These are phyloP conservation scores for Thamnophis elegans DNA, from an alignment of 2,797 vertebrate species.

Conservation along the genomic window DNA sequence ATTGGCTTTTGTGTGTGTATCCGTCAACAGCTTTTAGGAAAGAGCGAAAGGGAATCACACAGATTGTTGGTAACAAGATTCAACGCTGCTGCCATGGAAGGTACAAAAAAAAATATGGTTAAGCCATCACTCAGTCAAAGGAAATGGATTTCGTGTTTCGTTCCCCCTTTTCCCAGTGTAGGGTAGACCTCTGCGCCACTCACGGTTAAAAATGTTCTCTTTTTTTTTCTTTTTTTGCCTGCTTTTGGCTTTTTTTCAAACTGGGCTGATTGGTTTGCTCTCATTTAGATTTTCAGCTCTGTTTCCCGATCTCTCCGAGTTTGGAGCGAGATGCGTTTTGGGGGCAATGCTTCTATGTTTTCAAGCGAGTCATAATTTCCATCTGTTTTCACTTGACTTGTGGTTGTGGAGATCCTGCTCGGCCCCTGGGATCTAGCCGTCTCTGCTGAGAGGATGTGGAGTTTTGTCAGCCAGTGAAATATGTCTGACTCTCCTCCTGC, in stretches of 20 bases:
- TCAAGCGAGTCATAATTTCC: slow-evolving; percentile 69
- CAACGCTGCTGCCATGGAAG: background rate
- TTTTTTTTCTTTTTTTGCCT: slow-evolving; percentile 1
- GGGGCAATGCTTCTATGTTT: slow-evolving; percentile 63
- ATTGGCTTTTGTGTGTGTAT: slow-evolving; percentile 27
- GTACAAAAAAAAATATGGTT: background rate
- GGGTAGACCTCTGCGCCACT: background rate
- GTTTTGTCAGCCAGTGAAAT: slow-evolving; percentile 80
- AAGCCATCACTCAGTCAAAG: slow-evolving; percentile 11
- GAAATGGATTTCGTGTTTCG: slow-evolving; percentile 13
- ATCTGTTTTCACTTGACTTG: slow-evolving; percentile 81
- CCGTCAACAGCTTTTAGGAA: slow-evolving; percentile 40
- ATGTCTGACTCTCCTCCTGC: slow-evolving; percentile 68
- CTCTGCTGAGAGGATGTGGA: slow-evolving; percentile 79
- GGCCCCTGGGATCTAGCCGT: slow-evolving; percentile 69
- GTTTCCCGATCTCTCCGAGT: slow-evolving; percentile 51
- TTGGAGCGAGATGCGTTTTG: slow-evolving; percentile 57
- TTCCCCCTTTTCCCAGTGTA: rapidly evolving
- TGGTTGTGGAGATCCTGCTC: slow-evolving; percentile 77
- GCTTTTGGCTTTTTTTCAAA: no score
- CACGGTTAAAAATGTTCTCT: background rate
- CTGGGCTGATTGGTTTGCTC: background rate
- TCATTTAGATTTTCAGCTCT: slow-evolving; percentile 29
- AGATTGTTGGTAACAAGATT: background rate
- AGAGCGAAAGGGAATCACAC: slow-evolving; percentile 15